Base-by-base conservation (phyloP, 37 sponge, comb jelly and placozoan genomes). In the Agelas oroides region DNA sequence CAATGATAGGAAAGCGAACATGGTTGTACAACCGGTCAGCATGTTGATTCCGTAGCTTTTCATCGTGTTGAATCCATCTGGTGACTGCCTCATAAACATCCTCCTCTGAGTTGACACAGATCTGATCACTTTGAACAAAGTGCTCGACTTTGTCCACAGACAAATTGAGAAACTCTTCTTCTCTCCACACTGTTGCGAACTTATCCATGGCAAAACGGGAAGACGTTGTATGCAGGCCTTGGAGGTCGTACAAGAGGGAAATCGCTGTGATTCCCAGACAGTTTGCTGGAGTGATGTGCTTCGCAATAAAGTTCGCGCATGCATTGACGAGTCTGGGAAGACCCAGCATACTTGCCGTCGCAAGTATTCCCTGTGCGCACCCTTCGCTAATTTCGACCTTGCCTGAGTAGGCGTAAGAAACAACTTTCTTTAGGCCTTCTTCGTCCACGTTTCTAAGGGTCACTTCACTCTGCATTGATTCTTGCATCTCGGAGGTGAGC, bases 1-100 rank as follows among this genome's bases (percentile, higher is more conserved):
- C 52, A 3, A 91, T 65, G 76, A 90, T 71, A n/a, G 96, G 96
- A 59, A 93, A 93, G 13, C 94, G 71, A 36, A 96, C 89, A 37
- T 75, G 73, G 39, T 87, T 63, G 64, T 94, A 88, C 30, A 96
- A 63, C 16, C 53, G 32, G n/a, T 65, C 82, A 1, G 57, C 87
- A 46, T 87, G 40, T 30, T 23, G 30, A 5, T 57, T 40, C 41
- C 86, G 40, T 11, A 24, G 25, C 14, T 80, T 57, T 1, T 38
- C 76, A 76, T 95, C 84, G 65, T 92, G 87, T 18, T 76, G n/a
- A n/a, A 96, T 62, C 96, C 96, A 96, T 24, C 60, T 35, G 1
- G 83, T 75, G 28, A 93, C 89, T 2, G 96, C 91, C 5, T 76
- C 71, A 54, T 89, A 96, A 5, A 93, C 94, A 0, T 93, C 90